Percentiles rank a stretch among this genome's conserved stretches.
Evolutionary conservation across 2,888 invertebrate species (phyloP).

Genomic region (Ophion costatus): DNA sequence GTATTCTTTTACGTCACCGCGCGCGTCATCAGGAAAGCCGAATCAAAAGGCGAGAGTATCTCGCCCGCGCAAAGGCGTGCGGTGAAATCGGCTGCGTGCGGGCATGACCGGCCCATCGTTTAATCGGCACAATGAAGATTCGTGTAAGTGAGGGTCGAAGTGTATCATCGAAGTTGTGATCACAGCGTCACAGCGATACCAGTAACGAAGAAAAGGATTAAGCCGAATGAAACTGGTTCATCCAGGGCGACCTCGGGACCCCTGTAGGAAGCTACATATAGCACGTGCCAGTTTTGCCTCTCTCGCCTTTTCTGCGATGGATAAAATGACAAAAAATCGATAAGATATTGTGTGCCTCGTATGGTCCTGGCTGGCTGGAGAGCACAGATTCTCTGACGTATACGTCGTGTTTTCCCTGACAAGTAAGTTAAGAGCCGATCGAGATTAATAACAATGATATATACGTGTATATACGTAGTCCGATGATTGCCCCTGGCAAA

Average conservation of each 20-base stretch:
- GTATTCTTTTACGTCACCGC: neutral
- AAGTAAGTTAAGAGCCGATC: constrained; percentile 13
- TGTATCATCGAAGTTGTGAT: constrained; percentile 52
- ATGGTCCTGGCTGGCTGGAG: constrained; percentile 12
- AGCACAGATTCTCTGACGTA: neutral
- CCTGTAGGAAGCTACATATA: constrained; percentile 35
- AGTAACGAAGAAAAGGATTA: constrained; percentile 49
- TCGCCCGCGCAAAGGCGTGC: neutral
- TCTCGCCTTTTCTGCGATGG: constrained; percentile 6
- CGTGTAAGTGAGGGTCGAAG: constrained; percentile 36
- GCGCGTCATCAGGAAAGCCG: neutral
- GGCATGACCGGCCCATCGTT: neutral
- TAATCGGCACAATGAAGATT: constrained; percentile 52
- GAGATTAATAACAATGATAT: constrained; percentile 9
- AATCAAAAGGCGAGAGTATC: neutral
- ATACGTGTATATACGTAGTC: neutral
- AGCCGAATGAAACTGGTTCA: constrained; percentile 63
- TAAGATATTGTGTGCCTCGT: constrained; percentile 40
- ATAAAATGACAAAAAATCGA: constrained; percentile 49
- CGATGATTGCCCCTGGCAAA: constrained; percentile 22
- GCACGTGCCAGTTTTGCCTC: constrained; percentile 34
- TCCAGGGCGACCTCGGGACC: constrained; percentile 55
- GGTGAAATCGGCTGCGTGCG: constrained; percentile 11
- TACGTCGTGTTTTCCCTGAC: neutral
- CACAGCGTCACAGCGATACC: constrained; percentile 48